Percentiles rank a stretch among this genome's conserved stretches.
These are phyloP conservation scores for Onychomys torridus DNA, from an alignment of 2,797 vertebrate genomes.

Conservation along the genomic window DNA sequence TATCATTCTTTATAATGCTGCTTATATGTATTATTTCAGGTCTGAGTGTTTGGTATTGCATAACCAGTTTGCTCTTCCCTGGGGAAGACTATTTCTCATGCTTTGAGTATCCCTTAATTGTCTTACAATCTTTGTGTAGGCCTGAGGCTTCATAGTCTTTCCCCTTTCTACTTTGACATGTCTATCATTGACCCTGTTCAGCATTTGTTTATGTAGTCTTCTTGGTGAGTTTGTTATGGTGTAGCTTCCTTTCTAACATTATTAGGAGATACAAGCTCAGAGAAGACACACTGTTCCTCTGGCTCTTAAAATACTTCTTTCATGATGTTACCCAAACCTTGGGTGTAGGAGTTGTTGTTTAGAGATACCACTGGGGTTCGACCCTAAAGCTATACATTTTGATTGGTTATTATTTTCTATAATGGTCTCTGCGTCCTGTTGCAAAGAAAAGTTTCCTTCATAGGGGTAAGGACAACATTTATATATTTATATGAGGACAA, in stretches of 20 bases:
- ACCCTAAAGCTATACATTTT: background rate
- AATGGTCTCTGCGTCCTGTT: background rate
- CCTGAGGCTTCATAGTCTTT: background rate
- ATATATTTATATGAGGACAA: background rate
- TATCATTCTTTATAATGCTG: background rate
- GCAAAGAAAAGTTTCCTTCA: background rate
- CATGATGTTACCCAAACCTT: background rate
- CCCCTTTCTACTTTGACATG: background rate
- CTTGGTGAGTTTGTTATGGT: background rate
- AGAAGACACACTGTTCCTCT: background rate
- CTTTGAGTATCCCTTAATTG: background rate
- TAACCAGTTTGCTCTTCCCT: background rate
- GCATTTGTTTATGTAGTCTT: background rate
- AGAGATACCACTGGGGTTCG: rapidly evolving
- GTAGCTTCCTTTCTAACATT: background rate
- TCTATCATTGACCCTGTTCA: too few relatives aligned
- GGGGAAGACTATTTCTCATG: too few relatives aligned
- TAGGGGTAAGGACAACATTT: background rate
- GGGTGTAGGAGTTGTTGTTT: background rate
- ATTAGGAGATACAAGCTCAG: background rate
- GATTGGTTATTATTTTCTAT: background rate
- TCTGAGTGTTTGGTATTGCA: background rate
- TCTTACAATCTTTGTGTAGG: too few relatives aligned
- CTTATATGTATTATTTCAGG: background rate
- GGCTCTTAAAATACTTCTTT: too few relatives aligned